These are phyloP conservation scores for Nycteola revayana DNA, from an alignment of 2,888 invertebrate genomes.

Conservation along the genomic window DNA sequence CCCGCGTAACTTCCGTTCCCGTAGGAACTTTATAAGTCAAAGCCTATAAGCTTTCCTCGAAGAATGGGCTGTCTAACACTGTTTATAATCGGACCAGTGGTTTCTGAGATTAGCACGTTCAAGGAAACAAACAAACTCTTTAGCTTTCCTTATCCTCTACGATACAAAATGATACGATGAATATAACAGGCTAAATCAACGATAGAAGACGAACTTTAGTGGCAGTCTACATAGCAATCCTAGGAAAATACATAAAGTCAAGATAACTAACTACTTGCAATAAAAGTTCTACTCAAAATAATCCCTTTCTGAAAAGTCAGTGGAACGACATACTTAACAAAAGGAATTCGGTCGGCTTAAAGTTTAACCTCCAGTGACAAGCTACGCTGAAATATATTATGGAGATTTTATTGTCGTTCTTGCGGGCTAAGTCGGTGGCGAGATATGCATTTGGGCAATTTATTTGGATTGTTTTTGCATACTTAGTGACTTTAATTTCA, in stretches of 20 bases:
- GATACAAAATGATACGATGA: too few species aligned
- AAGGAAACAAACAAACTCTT: too few species aligned
- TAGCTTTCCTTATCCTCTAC: too few species aligned
- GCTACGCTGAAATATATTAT: constrained; percentile 27
- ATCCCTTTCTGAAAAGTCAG: constrained; percentile 33
- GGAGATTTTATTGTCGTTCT: constrained; percentile 18
- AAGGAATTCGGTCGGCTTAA: constrained; percentile 30
- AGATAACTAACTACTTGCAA: constrained; percentile 33
- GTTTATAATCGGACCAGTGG: too few species aligned
- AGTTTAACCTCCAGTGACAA: constrained; percentile 21
- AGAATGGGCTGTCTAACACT: too few species aligned
- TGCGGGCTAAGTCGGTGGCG: constrained; percentile 7
- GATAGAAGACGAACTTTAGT: too few species aligned
- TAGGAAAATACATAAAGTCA: constrained; percentile 28
- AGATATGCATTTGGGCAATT: constrained; percentile 26
- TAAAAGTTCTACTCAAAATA: constrained; percentile 33
- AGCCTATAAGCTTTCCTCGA: too few species aligned
- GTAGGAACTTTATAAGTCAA: too few species aligned
- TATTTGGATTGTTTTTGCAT: background rate
- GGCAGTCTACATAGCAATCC: constrained; percentile 1
- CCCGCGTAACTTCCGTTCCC: too few species aligned
- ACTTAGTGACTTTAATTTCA: too few species aligned
- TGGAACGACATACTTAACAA: constrained; percentile 35
- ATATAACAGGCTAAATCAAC: too few species aligned
- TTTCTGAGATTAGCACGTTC: too few species aligned